Conservation (phyloP, 2,888 invertebrate genomes). For the Dicyrtoma fusca region DNA sequence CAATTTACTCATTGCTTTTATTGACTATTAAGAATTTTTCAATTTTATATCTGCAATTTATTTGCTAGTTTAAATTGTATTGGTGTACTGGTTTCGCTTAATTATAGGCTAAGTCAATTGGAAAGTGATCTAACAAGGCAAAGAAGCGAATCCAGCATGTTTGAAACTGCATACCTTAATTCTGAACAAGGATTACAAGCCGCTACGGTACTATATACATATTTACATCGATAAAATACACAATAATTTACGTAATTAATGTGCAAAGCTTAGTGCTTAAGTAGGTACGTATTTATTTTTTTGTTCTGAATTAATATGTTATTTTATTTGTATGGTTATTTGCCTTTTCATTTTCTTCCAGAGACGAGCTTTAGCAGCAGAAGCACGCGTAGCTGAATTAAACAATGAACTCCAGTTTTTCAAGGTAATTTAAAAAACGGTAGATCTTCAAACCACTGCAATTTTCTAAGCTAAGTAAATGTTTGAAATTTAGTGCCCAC, state of each 20-base stretch:
- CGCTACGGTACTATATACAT: constrained; percentile 39
- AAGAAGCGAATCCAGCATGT: constrained; percentile 39
- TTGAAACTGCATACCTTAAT: constrained; percentile 41
- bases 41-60: not conserved
- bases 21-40: not conserved
- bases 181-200: constrained; percentile 42
- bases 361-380: constrained; percentile 68
- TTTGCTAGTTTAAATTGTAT: not conserved
- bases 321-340: not conserved
- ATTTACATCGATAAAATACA: not conserved
- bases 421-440: no score
- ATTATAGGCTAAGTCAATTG: constrained; percentile 45
- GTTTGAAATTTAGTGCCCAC: no score
- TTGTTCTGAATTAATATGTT: no score
- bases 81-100: constrained; percentile 10
- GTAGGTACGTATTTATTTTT: not conserved
- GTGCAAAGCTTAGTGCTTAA: not conserved
- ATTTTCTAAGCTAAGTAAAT: no score
- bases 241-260: not conserved
- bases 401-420: constrained; percentile 64
- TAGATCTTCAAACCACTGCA: no score
- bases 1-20: not conserved
- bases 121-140: constrained; percentile 46
- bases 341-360: constrained; percentile 59
- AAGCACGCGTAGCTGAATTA: constrained; percentile 67